Evolutionary conservation across 2,888 invertebrate genomes (phyloP), one percentile per base, ranked within the genome.

Genomic region (Polietes domitor): DNA sequence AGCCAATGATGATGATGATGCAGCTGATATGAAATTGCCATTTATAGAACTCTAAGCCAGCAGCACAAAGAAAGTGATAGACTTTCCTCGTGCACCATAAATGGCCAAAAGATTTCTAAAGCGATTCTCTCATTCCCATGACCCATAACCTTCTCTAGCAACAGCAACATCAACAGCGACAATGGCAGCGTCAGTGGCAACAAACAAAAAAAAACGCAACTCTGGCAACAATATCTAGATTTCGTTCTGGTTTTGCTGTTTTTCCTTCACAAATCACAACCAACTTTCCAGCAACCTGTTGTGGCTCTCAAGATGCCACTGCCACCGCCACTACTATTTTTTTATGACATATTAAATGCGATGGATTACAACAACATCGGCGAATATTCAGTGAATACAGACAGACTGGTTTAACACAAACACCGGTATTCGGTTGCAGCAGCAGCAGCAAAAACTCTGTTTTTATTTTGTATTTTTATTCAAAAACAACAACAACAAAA

Each of bases 251-350:
- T 68, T 68, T 65, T 15, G 4, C n/a, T 28, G 26, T 61, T 32
- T 61, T 26, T 58, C 26, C 26, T 58, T 12, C 32, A 28, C 32
- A 15, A 15, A 61, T 32, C 43, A 41, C 43, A 21, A 24, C 43
- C 43, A 68, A 68, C 68, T 68, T 68, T 68, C 68, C 68, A 68
- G 68, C 32, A 15, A 26, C 28, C 58, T 65, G 65, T 41, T 41
- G 41, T 65, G 68, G 68, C 10, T 41, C 37, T 65, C 37, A 65
- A 41, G 37, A 65, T 37, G 37, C n/a, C 32, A 37, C 63, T 37
- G 6, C 17, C 7, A n/a, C 32, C 21, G 55, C 19, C 24, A 12
- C 24, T 10, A 21, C 47, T n/a, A 37, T 7, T 1, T 58, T 58
- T 58, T 58, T 58, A 58, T 26, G 58, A 58, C 58, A 58, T 58